A percentile compares a stretch with the other conserved stretches of the same genome.
These are phyloP conservation scores for Sorex araneus DNA, from an alignment of 2,113 vertebrate species.

Conservation along the genomic window DNA sequence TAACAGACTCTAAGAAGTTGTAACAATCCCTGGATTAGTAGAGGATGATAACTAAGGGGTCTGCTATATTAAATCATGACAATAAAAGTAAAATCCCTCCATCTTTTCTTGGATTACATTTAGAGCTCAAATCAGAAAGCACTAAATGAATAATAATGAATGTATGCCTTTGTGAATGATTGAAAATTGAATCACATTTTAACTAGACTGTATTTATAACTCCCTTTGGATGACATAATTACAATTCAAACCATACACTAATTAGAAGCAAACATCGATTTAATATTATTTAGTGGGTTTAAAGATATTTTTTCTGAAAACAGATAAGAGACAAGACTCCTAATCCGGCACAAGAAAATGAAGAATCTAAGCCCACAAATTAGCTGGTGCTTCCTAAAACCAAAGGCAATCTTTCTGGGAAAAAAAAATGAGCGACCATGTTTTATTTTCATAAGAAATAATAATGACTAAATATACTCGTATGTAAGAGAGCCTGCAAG, in stretches of 20 bases:
- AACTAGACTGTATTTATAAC: conserved; percentile 90
- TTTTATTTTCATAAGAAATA: conserved; percentile 63
- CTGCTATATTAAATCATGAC: conserved; percentile 87
- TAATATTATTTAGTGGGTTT: conserved; percentile 87
- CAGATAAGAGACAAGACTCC: conserved; percentile 76
- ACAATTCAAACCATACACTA: conserved; percentile 92
- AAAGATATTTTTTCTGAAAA: conserved; percentile 77
- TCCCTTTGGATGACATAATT: conserved; percentile 92
- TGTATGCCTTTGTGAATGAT: conserved; percentile 87
- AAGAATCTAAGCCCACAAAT: conserved; percentile 73
- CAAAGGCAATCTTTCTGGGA: not conserved
- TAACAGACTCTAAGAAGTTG: conserved; percentile 81
- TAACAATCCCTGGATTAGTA: conserved; percentile 83
- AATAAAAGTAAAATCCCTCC: conserved; percentile 88
- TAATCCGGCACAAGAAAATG: conserved; percentile 73
- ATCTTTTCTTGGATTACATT: conserved; percentile 87
- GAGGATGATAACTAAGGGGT: conserved; percentile 86
- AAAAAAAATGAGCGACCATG: not conserved
- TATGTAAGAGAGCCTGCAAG: not conserved
- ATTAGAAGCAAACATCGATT: conserved; percentile 90
- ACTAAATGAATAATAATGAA: conserved; percentile 90
- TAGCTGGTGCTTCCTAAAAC: conserved; percentile 41
- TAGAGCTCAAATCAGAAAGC: conserved; percentile 87
- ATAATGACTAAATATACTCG: conserved; percentile 3
- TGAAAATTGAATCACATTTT: conserved; percentile 91